Evolutionary conservation across 1,140 invertebrate species (phyloP).

Genomic region (Paramacrobiotus metropolitanus): DNA sequence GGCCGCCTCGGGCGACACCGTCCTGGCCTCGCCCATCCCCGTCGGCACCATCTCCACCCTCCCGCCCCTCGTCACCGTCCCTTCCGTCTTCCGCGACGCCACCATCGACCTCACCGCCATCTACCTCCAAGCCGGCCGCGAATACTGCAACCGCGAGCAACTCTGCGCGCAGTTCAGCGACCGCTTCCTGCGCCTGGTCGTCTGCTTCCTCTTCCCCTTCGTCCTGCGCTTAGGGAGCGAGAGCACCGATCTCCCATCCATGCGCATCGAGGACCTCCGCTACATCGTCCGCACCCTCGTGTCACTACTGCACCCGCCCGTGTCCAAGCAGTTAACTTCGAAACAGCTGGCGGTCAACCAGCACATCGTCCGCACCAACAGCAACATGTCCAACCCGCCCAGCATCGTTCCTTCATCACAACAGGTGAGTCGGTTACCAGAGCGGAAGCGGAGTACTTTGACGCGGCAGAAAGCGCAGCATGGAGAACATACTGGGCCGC

Average conservation of each 20-base stretch:
- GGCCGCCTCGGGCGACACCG: background rate
- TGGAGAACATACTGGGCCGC: background rate
- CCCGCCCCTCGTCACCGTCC: no score
- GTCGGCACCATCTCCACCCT: slow-evolving; percentile 6
- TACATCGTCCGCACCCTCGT: background rate
- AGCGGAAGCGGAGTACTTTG: background rate
- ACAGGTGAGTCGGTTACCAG: no score
- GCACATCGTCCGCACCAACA: slow-evolving; percentile 16
- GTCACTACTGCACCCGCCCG: background rate
- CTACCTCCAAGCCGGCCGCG: background rate
- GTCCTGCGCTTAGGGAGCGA: slow-evolving; percentile 78
- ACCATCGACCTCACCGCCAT: slow-evolving; percentile 5
- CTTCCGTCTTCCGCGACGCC: slow-evolving; percentile 8
- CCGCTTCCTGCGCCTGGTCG: slow-evolving; percentile 65
- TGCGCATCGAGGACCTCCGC: slow-evolving; percentile 5
- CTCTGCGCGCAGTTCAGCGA: background rate
- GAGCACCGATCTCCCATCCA: slow-evolving; percentile 32
- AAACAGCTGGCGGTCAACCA: background rate
- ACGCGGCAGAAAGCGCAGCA: background rate
- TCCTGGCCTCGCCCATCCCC: background rate
- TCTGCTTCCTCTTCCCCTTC: slow-evolving; percentile 74
- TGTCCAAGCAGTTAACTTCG: slow-evolving; percentile 16
- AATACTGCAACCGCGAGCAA: background rate
- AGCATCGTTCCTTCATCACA: slow-evolving; percentile 12
- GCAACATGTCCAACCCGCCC: slow-evolving; percentile 18